phyloP scores from a whole-genome alignment of 2,113 vertebrate species.

The Lates calcarifer region DNA sequence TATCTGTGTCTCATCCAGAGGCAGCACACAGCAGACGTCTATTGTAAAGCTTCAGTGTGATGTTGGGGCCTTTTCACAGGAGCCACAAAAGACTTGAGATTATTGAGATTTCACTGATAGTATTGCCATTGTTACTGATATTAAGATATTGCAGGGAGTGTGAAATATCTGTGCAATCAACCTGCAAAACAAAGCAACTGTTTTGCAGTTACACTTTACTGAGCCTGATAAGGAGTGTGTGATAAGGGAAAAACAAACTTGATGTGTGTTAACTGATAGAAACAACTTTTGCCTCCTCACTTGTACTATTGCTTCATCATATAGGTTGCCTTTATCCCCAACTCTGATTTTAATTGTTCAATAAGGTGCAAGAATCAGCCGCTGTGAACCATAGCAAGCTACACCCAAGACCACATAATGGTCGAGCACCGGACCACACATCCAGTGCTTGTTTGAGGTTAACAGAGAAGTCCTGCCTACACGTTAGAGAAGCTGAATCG shows the following conservation, averaged over 20 bases:
- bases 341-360: background rate
- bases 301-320: background rate
- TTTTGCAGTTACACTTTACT: slow-evolving; percentile 37
- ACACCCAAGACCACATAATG: background rate
- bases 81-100: slow-evolving; percentile 74
- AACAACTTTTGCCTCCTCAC: background rate
- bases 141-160: slow-evolving; percentile 63
- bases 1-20: slow-evolving; percentile 72
- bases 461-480: slow-evolving; percentile 6
- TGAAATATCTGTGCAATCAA: slow-evolving; percentile 66
- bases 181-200: slow-evolving; percentile 62
- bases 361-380: background rate
- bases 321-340: background rate
- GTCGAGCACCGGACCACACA: background rate
- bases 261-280: background rate
- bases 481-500: slow-evolving; percentile 7
- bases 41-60: slow-evolving; percentile 69
- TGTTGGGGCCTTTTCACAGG: slow-evolving; percentile 66
- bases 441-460: background rate
- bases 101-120: slow-evolving; percentile 73
- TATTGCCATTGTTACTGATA: slow-evolving; percentile 63
- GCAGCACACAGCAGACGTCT: slow-evolving; percentile 50
- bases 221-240: slow-evolving; percentile 31
- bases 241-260: slow-evolving; percentile 43
- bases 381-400: background rate